Evolutionary conservation across 2,888 invertebrate genomes (phyloP).

Genomic region (Andrena camellia): DNA sequence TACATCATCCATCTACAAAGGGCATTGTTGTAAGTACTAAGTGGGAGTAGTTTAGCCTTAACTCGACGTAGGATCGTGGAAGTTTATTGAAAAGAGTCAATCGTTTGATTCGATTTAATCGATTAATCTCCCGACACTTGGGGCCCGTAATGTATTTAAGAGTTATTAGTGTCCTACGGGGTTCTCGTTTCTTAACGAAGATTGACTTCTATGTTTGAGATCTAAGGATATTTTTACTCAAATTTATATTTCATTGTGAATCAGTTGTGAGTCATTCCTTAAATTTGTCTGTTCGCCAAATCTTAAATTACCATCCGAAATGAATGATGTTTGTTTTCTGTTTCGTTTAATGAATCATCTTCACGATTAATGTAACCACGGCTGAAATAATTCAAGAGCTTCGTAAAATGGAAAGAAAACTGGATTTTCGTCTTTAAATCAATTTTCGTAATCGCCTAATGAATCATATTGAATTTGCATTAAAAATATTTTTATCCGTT

Average conservation of each 20-base stretch:
- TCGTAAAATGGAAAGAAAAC: too few species aligned
- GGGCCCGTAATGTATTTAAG: too few species aligned
- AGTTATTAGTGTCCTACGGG: not conserved
- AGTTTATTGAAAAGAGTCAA: constrained; percentile 2
- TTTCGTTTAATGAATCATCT: not conserved
- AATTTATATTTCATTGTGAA: not conserved
- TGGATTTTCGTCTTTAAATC: too few species aligned
- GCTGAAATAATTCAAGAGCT: too few species aligned
- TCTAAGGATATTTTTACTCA: not conserved
- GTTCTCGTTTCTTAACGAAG: not conserved
- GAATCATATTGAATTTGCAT: too few species aligned
- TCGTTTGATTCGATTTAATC: too few species aligned
- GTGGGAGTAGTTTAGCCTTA: not conserved
- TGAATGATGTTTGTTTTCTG: too few species aligned
- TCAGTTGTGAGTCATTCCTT: constrained; percentile 14
- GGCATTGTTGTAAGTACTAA: constrained; percentile 36
- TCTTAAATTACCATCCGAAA: too few species aligned
- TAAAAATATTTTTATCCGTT: too few species aligned
- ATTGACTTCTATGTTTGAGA: not conserved
- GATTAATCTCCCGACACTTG: too few species aligned
- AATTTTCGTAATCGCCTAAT: too few species aligned
- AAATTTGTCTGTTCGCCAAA: not conserved
- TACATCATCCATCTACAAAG: constrained; percentile 62
- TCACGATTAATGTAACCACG: too few species aligned
- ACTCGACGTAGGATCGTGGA: not conserved